These are phyloP conservation scores for Sarcophaga rosellei DNA, from an alignment of 2,888 invertebrate genomes.

Conservation along the genomic window DNA sequence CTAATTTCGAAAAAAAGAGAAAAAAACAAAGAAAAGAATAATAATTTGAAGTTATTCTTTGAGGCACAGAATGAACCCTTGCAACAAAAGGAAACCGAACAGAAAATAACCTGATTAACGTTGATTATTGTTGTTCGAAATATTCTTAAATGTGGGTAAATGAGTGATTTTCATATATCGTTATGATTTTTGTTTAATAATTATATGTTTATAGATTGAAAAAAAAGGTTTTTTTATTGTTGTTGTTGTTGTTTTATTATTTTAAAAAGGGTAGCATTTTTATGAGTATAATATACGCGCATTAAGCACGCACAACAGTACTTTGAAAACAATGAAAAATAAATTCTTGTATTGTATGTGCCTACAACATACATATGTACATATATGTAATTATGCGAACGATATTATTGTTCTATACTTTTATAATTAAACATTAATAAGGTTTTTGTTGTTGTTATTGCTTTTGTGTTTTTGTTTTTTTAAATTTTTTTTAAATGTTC, in stretches of 20 bases:
- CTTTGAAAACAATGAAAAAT: constrained; percentile 30
- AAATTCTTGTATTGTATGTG: not conserved
- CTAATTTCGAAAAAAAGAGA: constrained; percentile 41
- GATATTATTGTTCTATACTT: not conserved
- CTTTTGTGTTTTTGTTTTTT: constrained; percentile 1
- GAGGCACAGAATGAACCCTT: constrained; percentile 12
- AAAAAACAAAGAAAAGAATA: constrained; percentile 1
- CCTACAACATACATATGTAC: constrained; percentile 7
- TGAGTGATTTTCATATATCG: constrained; percentile 10
- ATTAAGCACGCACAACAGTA: constrained; percentile 66
- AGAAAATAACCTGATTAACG: constrained; percentile 63
- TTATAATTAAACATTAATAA: constrained; percentile 55
- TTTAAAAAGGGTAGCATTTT: constrained; percentile 3
- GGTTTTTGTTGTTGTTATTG: too few species aligned
- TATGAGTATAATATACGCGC: constrained; percentile 24
- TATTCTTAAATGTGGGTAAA: not conserved
- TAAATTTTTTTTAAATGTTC: not conserved
- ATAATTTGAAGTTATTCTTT: constrained; percentile 50
- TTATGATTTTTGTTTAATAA: constrained; percentile 64
- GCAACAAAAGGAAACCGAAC: not conserved
- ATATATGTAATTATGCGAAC: not conserved
- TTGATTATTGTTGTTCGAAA: constrained; percentile 33
- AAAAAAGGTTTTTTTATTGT: constrained; percentile 41
- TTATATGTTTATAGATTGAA: constrained; percentile 58
- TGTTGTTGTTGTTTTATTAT: constrained; percentile 21